Evolutionary conservation across 2,113 vertebrate species (phyloP).

Genomic region (Nycticorax nycticorax): DNA sequence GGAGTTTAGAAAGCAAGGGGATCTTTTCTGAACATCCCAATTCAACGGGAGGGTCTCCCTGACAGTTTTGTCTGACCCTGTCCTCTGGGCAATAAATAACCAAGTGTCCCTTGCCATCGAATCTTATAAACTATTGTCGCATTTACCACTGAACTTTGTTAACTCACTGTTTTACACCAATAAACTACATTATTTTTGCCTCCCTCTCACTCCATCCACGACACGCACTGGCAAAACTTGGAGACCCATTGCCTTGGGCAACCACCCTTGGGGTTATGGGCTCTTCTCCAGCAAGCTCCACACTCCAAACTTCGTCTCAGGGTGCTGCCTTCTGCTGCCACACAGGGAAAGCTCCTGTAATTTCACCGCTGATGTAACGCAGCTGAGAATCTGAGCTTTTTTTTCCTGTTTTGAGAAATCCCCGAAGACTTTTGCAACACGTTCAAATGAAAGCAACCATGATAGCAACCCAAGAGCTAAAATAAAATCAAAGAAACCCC

Average conservation of each 20-base stretch:
- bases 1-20: no score
- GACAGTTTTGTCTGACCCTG: no score
- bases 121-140: no score
- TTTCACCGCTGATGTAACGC: background rate
- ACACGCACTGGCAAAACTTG: background rate
- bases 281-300: background rate
- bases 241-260: background rate
- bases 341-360: background rate
- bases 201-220: no score
- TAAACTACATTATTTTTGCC: no score
- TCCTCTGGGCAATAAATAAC: no score
- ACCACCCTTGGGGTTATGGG: background rate
- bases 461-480: background rate
- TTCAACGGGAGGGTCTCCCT: no score
- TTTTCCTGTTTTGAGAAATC: background rate
- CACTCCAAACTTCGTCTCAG: background rate
- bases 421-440: background rate
- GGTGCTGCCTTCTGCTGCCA: background rate
- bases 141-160: no score
- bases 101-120: no score
- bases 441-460: background rate
- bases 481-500: background rate
- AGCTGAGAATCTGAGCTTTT: background rate
- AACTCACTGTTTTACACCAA: no score
- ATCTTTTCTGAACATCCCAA: no score